Base-by-base conservation (phyloP, 2,888 invertebrate genomes). In the Nymphalis polychloros region DNA sequence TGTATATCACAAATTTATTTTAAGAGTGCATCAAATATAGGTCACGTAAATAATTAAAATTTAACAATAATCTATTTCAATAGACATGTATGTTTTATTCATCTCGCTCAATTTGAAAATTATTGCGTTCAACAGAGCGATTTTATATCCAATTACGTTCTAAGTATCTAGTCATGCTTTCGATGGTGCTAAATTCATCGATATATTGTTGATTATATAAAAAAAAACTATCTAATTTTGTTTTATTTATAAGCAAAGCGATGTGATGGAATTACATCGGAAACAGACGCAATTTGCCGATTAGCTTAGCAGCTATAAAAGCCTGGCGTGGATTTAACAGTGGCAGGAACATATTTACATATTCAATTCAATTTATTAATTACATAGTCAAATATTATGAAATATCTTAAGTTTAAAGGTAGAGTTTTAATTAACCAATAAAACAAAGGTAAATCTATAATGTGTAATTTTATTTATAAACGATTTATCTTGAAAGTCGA, bases 311-410 rank as follows among this genome's bases (percentile, higher is more conserved):
- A 82, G 72, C 76, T 70, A 76, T 63, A 63, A 69, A 75, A 77
- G 75, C 73, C 71, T 73, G 72, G 74, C 73, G 71, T 82, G 78
- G 71, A 75, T 74, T 64, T 61, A 68, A 71, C 27, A 68, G 73
- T 81, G 85, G 81, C 82, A 84, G 82, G 80, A 87, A 84, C 82
- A 87, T 85, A 76, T 77, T 76, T 75, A 63, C 31, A 61, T 20
- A 67, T 57, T 57, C 31, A 17, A 55, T 17, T 27, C 4, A 41
- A 4, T 4, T n/a, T 4, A 13, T 41, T 41, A 41, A 4, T 13
- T 41, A 41, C 41, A 41, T 41, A 41, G 13, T 41, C 10, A 13
- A 41, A 13, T 41, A 41, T 41, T 41, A 13, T 13, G 4, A 41
- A 41, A 41, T 41, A 41, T 13, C 5, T 31, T 6, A 31, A 31